Base-by-base conservation (phyloP, 2,888 invertebrate genomes). In the Spodoptera littoralis region DNA sequence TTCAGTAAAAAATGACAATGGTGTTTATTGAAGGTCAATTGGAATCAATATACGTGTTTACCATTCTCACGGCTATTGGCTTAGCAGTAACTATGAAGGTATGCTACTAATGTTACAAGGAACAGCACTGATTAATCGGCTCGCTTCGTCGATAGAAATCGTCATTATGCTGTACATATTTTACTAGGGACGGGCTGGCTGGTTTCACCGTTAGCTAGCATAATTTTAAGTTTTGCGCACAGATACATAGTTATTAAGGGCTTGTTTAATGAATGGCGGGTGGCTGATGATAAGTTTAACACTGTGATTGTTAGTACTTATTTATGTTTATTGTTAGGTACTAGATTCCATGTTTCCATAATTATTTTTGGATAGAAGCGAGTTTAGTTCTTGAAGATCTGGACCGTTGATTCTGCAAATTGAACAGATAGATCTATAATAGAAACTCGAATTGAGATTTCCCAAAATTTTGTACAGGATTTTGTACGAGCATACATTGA, bases 161-260 rank as follows among this genome's bases (percentile, higher is more conserved):
- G 69, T 81, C 73, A 81, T 81, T 76, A 81, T 48, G 61, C 60
- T 60, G 73, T 69, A 74, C 70, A 81, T 81, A 78, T 76, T 80
- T 81, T 73, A 80, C 68, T 74, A 55, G 48, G 55, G 65, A 67
- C 72, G 50, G 69, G 73, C 68, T 68, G 12, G 55, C 55, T 61
- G 36, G 73, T 70, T 76, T 76, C 63, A 77, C 77, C 77, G 77
- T 77, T 77, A 76, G 43, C 54, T 70, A 65, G 67, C 63, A 70
- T 77, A 62, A 76, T 70, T 70, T 65, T 65, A 53, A 76, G 64
- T 62, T 77, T 66, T 65, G 58, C 60, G 47, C 42, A 49, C 59
- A 57, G 36, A 36, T 13, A 57, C 60, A 50, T 60, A 42, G 50
- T 51, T 60, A 60, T 60, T 66, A 66, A 61, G 53, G 46, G 55